Conservation (phyloP, 2,797 vertebrate genomes). For the Spinus olivaceus region DNA sequence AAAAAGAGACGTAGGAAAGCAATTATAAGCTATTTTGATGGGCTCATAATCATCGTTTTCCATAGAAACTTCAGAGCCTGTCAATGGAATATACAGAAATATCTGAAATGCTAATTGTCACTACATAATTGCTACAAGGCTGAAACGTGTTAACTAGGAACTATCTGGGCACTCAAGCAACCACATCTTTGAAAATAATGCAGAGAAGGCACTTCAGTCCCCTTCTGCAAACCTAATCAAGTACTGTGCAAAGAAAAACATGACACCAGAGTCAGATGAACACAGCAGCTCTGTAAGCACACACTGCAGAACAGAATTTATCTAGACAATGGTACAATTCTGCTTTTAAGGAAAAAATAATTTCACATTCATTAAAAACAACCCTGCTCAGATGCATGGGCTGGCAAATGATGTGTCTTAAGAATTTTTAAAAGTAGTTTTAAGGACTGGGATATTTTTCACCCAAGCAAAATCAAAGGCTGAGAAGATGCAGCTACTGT, state of each 20-base stretch:
- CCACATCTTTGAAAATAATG: background rate
- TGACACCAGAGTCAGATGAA: background rate
- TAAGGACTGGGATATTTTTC: background rate
- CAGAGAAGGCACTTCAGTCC: background rate
- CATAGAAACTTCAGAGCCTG: conserved; percentile 33
- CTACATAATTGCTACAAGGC: conserved; percentile 40
- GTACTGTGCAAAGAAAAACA: background rate
- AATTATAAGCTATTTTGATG: conserved; percentile 31
- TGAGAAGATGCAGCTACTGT: background rate
- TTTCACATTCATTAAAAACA: background rate
- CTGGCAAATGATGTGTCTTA: background rate
- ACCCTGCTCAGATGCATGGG: background rate
- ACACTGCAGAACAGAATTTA: background rate
- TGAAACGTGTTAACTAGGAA: conserved; percentile 12
- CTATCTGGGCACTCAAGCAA: background rate
- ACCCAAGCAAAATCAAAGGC: background rate
- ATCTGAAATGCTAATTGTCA: conserved; percentile 42
- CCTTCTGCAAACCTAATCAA: background rate
- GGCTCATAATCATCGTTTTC: conserved; percentile 2
- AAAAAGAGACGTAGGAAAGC: background rate
- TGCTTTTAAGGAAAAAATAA: background rate
- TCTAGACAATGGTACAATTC: background rate
- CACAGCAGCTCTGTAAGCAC: background rate
- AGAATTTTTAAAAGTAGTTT: background rate
- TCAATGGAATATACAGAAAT: conserved; percentile 8